Percentiles rank a stretch among this genome's conserved stretches.
phyloP scores from a whole-genome alignment of 2,888 invertebrate species.

The Leptinotarsa rubiginosa region DNA sequence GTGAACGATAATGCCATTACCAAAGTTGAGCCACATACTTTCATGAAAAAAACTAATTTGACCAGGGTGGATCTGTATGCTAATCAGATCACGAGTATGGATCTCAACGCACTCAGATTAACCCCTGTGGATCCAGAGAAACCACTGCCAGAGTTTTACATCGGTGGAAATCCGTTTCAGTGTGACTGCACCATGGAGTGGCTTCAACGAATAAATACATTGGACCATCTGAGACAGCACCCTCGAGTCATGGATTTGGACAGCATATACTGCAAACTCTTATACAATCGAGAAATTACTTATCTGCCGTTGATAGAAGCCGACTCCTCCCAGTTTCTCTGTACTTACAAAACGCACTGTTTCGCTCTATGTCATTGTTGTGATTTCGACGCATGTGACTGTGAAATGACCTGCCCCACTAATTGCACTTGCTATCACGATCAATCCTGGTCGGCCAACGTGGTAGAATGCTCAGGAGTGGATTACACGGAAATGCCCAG shows the following conservation, averaged over 20 bases:
- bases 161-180: conserved; percentile 93
- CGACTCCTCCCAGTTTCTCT: conserved; percentile 90
- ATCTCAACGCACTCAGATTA: conserved; percentile 87
- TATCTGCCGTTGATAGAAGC: conserved; percentile 89
- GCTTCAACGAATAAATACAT: conserved; percentile 90
- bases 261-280: conserved; percentile 87
- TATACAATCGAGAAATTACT: conserved; percentile 85
- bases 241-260: conserved; percentile 92
- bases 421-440: conserved; percentile 97
- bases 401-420: conserved; percentile 95
- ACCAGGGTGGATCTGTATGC: conserved; percentile 92
- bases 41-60: conserved; percentile 88
- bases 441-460: conserved; percentile 92
- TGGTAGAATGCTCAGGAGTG: conserved; percentile 89
- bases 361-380: conserved; percentile 96
- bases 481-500: conserved; percentile 86
- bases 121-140: conserved; percentile 82
- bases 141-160: conserved; percentile 88
- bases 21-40: conserved; percentile 88
- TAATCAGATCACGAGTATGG: conserved; percentile 90
- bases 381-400: conserved; percentile 96
- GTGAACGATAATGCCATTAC: conserved; percentile 90
- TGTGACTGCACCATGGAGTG: conserved; percentile 97
- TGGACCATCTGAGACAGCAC: conserved; percentile 85
- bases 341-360: conserved; percentile 92